phyloP scores from a whole-genome alignment of 1,140 invertebrate genomes.

The Agrilus planipennis region DNA sequence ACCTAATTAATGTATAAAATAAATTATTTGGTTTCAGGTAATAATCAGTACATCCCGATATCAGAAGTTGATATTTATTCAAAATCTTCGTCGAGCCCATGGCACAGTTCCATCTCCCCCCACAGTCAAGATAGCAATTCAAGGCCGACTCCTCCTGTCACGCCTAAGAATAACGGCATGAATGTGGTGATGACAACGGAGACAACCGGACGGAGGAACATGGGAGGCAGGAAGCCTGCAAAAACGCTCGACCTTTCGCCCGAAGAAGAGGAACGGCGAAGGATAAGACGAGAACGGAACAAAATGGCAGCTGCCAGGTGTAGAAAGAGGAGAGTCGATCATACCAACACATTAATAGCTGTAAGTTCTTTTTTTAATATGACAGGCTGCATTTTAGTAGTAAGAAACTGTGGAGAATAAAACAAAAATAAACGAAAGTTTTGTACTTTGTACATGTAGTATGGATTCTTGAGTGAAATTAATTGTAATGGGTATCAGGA shows the following conservation, averaged over 20 bases:
- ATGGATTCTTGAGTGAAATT: neutral
- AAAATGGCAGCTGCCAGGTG: constrained; percentile 91
- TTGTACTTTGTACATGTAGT: neutral
- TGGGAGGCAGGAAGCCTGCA: constrained; percentile 44
- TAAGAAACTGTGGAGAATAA: too few relatives aligned
- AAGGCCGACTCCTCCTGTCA: constrained; percentile 36
- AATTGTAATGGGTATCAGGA: too few relatives aligned
- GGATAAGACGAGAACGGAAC: constrained; percentile 80
- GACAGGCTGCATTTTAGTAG: neutral
- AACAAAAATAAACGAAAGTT: neutral
- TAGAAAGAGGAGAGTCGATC: constrained; percentile 86
- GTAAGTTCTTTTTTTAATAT: constrained; percentile 36
- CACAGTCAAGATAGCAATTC: constrained; percentile 34
- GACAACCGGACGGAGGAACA: constrained; percentile 59
- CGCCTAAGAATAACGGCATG: constrained; percentile 15
- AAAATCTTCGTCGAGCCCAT: constrained; percentile 25
- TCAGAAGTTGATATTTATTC: constrained; percentile 26
- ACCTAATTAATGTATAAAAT: too few relatives aligned
- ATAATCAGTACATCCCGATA: constrained; percentile 32
- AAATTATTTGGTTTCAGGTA: constrained; percentile 18
- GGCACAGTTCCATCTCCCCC: constrained; percentile 31
- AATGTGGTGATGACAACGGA: constrained; percentile 29
- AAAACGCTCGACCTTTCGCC: constrained; percentile 64
- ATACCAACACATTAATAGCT: constrained; percentile 79
- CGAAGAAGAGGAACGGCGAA: constrained; percentile 82